These are phyloP conservation scores for Dicentrarchus labrax DNA, from an alignment of 2,113 vertebrate genomes.

Conservation along the genomic window DNA sequence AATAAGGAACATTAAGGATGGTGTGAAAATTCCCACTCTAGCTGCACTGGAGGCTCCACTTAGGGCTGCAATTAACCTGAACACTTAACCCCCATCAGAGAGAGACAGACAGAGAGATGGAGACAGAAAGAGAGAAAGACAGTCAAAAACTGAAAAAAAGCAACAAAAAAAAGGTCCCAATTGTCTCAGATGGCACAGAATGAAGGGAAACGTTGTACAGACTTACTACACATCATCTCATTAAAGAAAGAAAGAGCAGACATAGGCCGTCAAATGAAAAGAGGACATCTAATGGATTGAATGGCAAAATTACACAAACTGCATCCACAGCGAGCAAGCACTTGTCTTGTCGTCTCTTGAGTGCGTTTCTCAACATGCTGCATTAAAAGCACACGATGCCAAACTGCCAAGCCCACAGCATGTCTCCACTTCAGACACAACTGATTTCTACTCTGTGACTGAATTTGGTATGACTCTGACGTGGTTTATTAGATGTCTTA, in stretches of 20 bases:
- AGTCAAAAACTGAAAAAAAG: constrained; percentile 9
- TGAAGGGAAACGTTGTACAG: constrained; percentile 14
- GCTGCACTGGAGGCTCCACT: constrained; percentile 63
- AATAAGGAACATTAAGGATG: constrained; percentile 60
- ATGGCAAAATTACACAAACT: constrained; percentile 3
- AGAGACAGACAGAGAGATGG: constrained; percentile 30
- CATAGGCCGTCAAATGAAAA: not conserved
- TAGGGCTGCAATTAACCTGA: constrained; percentile 76
- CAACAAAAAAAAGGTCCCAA: not conserved
- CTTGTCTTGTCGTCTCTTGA: constrained; percentile 2
- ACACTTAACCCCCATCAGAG: constrained; percentile 75
- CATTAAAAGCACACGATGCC: constrained; percentile 19
- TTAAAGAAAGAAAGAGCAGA: constrained; percentile 1
- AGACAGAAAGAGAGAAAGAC: not conserved
- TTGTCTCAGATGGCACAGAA: not conserved
- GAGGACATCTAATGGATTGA: not conserved
- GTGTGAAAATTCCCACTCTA: constrained; percentile 57
- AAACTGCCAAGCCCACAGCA: constrained; percentile 41
- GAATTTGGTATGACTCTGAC: constrained; percentile 37
- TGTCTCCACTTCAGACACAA: constrained; percentile 43
- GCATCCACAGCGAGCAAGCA: not conserved
- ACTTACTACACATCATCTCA: no score
- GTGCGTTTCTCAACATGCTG: constrained; percentile 14
- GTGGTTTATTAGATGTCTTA: constrained; percentile 34
- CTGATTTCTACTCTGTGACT: not conserved